Conservation (phyloP, 2,797 vertebrate species). For the Prunella strophiata region DNA sequence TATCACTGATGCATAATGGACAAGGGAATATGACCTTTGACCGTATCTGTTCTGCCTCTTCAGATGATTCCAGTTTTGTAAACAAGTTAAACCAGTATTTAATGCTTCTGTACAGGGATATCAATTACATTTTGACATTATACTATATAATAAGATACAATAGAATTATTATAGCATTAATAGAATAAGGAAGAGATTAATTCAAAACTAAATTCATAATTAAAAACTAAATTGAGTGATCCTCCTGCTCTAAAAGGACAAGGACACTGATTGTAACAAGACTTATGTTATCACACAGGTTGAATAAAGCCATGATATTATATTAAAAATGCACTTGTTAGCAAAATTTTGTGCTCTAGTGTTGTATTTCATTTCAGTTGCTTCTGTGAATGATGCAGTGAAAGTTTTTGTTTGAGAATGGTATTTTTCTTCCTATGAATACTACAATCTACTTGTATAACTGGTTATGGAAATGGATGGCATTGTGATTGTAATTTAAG, state of each 20-base stretch:
- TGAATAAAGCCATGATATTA: not conserved
- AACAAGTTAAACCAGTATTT: not conserved
- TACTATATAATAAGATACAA: not conserved
- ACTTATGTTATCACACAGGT: not conserved
- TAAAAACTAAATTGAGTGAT: not conserved
- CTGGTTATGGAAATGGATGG: not conserved
- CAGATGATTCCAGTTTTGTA: not conserved
- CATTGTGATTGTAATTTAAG: not conserved
- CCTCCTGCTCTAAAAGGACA: not conserved
- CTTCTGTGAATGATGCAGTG: not conserved
- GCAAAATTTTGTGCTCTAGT: not conserved
- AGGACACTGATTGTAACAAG: not conserved
- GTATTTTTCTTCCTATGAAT: not conserved
- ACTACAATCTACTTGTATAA: not conserved
- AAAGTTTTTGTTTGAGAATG: not conserved
- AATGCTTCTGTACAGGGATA: not conserved
- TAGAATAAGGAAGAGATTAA: not conserved
- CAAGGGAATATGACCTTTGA: not conserved
- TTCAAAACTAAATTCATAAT: not conserved
- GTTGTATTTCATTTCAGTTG: not conserved
- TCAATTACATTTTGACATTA: not conserved
- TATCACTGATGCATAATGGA: not conserved
- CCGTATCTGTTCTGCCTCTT: not conserved
- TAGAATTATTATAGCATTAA: not conserved
- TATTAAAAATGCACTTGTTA: not conserved